These are phyloP conservation scores for Drosophila greeni DNA, from an alignment of 2,888 invertebrate genomes.

Conservation along the genomic window DNA sequence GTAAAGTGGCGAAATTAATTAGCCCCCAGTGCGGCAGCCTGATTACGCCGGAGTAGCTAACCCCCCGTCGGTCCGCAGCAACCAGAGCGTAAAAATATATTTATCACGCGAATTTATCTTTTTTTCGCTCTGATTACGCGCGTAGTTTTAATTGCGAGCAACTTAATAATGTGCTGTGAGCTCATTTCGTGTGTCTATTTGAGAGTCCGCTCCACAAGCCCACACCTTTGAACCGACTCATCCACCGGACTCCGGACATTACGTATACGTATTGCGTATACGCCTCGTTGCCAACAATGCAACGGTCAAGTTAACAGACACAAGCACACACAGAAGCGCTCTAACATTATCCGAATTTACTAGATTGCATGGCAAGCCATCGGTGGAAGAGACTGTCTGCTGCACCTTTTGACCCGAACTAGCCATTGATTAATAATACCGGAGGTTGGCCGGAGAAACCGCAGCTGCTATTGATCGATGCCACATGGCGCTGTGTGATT, in stretches of 20 bases:
- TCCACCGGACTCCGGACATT: constrained; percentile 6
- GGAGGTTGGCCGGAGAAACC: constrained; percentile 22
- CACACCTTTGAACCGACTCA: constrained; percentile 26
- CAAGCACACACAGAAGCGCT: not conserved
- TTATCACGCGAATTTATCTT: constrained; percentile 70
- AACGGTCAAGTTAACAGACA: constrained; percentile 5
- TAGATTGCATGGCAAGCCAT: constrained; percentile 34
- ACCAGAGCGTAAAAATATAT: constrained; percentile 62
- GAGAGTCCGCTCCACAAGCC: too few relatives aligned
- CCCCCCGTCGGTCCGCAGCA: constrained; percentile 44
- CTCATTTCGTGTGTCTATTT: constrained; percentile 21
- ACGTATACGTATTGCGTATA: constrained; percentile 52
- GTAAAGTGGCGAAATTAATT: constrained; percentile 73
- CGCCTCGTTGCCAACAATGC: constrained; percentile 45
- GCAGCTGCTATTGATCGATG: constrained; percentile 50
- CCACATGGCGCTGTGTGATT: constrained; percentile 41
- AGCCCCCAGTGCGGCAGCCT: constrained; percentile 72
- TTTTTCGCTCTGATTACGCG: constrained; percentile 72
- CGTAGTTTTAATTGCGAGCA: constrained; percentile 73
- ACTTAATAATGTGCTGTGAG: constrained; percentile 62
- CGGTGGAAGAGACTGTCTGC: constrained; percentile 33
- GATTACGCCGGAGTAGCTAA: constrained; percentile 60
- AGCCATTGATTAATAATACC: constrained; percentile 61
- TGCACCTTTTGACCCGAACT: constrained; percentile 48
- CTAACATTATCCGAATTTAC: constrained; percentile 21